Conservation (phyloP, 2,797 vertebrate species). For the Tamandua tetradactyla region DNA sequence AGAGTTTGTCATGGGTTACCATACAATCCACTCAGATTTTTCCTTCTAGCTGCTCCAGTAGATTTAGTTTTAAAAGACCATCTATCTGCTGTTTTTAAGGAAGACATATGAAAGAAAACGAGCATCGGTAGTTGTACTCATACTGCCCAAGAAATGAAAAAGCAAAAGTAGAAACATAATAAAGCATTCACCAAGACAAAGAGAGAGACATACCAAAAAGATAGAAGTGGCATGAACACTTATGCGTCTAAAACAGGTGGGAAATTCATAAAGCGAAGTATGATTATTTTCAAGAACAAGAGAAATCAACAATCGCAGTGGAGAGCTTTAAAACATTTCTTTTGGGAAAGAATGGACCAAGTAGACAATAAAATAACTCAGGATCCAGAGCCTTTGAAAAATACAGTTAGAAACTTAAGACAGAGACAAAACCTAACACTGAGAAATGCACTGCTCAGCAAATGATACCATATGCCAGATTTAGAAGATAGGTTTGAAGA, state of each 20-base stretch:
- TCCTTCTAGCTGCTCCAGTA: too few relatives aligned
- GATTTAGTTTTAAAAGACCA: background rate
- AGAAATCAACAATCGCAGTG: background rate
- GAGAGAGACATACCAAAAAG: background rate
- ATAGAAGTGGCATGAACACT: background rate
- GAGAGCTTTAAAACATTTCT: background rate
- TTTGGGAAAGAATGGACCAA: background rate
- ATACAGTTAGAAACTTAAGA: background rate
- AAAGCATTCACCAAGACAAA: background rate
- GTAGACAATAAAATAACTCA: background rate
- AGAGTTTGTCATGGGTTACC: too few relatives aligned
- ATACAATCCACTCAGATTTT: too few relatives aligned
- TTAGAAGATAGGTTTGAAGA: background rate
- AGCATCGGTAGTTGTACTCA: background rate
- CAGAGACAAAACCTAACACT: background rate
- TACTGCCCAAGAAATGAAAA: background rate
- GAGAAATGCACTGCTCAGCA: background rate
- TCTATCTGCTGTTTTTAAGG: background rate
- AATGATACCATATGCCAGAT: background rate
- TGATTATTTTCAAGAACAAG: background rate
- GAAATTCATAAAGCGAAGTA: too few relatives aligned
- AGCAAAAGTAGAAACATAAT: background rate
- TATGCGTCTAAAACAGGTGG: background rate
- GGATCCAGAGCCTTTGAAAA: background rate
- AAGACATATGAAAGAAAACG: background rate